Evolutionary conservation across 2,113 vertebrate species (phyloP).

Genomic region (Isichthys henryi): DNA sequence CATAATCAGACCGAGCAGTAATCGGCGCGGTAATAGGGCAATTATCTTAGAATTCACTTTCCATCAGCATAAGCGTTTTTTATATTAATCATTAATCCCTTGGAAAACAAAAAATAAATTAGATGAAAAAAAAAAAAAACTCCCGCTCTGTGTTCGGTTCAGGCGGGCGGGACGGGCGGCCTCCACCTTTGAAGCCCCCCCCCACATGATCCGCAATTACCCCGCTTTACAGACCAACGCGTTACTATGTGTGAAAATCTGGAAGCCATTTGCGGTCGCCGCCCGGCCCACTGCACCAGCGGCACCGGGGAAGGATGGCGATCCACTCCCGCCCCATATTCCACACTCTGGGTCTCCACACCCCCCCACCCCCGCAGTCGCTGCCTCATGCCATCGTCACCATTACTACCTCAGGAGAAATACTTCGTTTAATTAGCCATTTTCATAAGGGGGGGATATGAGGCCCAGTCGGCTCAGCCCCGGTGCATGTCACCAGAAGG

Average conservation of each 20-base stretch:
- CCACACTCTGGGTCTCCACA: constrained; percentile 47
- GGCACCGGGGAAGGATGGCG: constrained; percentile 35
- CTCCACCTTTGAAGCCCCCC: constrained; percentile 33
- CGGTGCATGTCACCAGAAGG: background rate
- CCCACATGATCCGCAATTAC: constrained; percentile 51
- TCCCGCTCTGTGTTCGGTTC: background rate
- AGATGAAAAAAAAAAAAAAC: background rate
- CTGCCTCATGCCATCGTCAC: background rate
- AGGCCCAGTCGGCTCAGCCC: background rate
- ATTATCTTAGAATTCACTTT: constrained; percentile 10
- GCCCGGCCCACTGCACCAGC: constrained; percentile 42
- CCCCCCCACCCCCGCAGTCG: background rate
- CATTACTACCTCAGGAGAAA: no score
- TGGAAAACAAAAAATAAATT: constrained; percentile 4
- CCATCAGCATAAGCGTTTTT: background rate
- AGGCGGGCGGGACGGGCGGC: constrained; percentile 34
- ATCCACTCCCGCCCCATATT: constrained; percentile 46
- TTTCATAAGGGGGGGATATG: background rate
- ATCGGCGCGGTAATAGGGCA: background rate
- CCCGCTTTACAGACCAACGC: constrained; percentile 58
- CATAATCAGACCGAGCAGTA: background rate
- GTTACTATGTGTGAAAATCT: constrained; percentile 72
- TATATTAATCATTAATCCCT: background rate
- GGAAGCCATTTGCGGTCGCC: constrained; percentile 66
- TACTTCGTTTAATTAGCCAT: no score